phyloP scores from a whole-genome alignment of 2,797 vertebrate genomes.

The Lepidocolaptes lacrymiger region DNA sequence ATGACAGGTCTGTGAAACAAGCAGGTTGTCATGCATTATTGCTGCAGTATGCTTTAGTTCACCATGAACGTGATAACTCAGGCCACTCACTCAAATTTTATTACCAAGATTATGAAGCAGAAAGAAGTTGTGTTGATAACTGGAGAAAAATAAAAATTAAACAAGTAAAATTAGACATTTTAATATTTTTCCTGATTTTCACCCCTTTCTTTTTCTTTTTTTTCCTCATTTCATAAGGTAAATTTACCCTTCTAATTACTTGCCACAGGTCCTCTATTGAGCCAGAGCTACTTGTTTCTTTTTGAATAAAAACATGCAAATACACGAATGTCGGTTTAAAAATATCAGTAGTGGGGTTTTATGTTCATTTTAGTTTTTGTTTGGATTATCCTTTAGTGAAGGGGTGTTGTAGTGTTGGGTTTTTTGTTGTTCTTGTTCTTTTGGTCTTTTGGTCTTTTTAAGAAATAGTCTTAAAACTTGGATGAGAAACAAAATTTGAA shows the following conservation, averaged over 20 bases:
- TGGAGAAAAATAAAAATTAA: not conserved
- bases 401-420: fast-evolving
- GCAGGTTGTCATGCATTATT: not conserved
- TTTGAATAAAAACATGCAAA: not conserved
- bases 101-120: not conserved
- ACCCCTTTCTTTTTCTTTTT: fast-evolving
- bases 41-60: not conserved
- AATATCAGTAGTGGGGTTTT: not conserved
- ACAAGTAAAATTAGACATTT: not conserved
- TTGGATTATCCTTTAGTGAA: not conserved
- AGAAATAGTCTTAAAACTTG: not conserved
- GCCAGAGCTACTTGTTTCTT: not conserved
- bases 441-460: not conserved
- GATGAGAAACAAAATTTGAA: not conserved
- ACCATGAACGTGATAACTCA: not conserved
- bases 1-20: not conserved
- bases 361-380: not conserved
- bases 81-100: not conserved
- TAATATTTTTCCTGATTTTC: not conserved
- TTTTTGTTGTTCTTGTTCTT: not conserved
- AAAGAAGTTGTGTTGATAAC: not conserved
- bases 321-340: not conserved
- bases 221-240: not conserved
- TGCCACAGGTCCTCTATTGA: not conserved
- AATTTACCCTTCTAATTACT: not conserved